Base-by-base conservation (phyloP, 2,888 invertebrate species). In the Steromphala cineraria region DNA sequence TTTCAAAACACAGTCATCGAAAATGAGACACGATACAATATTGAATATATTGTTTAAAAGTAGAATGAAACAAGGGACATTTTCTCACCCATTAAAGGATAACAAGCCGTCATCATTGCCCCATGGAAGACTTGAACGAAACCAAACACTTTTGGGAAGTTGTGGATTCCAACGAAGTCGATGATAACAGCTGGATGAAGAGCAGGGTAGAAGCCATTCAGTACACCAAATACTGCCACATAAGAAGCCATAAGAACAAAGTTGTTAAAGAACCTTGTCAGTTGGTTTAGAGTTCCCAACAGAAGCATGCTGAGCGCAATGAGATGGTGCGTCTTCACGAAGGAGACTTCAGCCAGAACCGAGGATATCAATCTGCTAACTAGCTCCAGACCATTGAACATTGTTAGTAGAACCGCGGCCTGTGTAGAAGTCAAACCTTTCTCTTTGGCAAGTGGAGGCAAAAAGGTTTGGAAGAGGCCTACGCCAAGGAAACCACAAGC, bases 101-200 rank as follows among this genome's bases (percentile, higher is more conserved):
- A 79, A 31, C 67, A 67, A 13, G 71, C 62, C 15, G 79, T 46
- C 40, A 53, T 52, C 53, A 67, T 36, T 0, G 79, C 79, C 52
- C 79, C 79, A 53, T 79, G 67, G 53, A 79, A 52, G 2, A 79
- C 79, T 53, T 71, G 71, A 19, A 79, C 79, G 40, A 71, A 79
- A 2, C 79, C 79, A 31, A 79, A 79, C 0, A 53, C 71, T 31
- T 71, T 79, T 10, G 79, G 15, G 28, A 79, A 79, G 28, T 28
- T 24, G 24, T 79, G 71, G 10, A 67, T 53, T n/a, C 79, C 79
- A 13, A 79, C 21, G 19, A 79, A 67, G 17, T 79, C 53, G 7
- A 79, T 31, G 40, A 79, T 71, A 4, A 79, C 31, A 15, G 62
- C 53, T 3, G 79, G 67, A 19, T 71, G 71, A 7, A 79, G 53